phyloP scores from a whole-genome alignment of 2,113 vertebrate species.

The Ailurus styani region DNA sequence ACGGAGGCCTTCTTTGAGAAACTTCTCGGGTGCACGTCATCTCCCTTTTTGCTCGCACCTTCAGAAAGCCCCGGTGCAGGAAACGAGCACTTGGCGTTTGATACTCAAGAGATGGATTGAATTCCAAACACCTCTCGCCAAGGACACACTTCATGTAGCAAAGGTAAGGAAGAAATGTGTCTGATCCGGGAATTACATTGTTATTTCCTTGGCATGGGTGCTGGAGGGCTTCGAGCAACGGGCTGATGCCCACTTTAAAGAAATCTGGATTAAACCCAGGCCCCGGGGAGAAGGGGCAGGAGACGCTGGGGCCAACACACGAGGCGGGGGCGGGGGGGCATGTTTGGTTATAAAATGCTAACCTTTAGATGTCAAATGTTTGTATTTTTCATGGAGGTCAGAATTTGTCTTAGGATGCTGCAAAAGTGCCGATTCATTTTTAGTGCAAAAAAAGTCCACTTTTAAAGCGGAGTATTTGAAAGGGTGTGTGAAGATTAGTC shows the following conservation, averaged over 20 bases:
- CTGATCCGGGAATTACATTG: accelerated
- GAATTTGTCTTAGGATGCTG: accelerated
- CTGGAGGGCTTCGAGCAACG: accelerated
- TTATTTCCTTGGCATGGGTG: accelerated
- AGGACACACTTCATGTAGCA: not conserved
- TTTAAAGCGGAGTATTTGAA: not conserved
- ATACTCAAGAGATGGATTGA: accelerated
- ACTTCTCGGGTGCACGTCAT: accelerated
- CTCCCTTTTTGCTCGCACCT: accelerated
- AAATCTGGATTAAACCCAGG: accelerated
- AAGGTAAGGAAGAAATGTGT: accelerated
- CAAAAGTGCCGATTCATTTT: not conserved
- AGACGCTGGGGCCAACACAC: accelerated
- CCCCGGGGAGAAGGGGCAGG: not conserved
- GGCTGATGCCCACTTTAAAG: no score
- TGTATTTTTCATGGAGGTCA: not conserved
- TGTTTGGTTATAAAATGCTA: no score
- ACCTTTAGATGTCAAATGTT: accelerated
- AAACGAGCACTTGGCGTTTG: accelerated
- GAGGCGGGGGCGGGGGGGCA: accelerated
- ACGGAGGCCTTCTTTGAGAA: not conserved
- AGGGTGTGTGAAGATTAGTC: not conserved
- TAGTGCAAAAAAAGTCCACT: not conserved
- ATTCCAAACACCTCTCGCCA: accelerated
- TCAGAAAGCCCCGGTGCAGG: accelerated